These are phyloP conservation scores for Euglossa dilemma DNA, from an alignment of 1,140 invertebrate genomes.

Conservation along the genomic window DNA sequence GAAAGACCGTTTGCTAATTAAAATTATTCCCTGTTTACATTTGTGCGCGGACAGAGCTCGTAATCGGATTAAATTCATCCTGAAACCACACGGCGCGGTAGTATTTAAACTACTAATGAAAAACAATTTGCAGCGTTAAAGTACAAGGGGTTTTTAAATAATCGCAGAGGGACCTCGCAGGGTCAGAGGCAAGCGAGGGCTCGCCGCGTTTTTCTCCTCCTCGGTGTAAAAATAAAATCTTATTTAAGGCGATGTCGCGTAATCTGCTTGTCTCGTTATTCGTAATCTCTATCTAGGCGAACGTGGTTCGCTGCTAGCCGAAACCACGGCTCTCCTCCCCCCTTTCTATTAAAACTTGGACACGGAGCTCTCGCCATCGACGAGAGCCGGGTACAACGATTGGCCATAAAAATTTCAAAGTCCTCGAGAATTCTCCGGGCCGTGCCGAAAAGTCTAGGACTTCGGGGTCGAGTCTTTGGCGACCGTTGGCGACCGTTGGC, in stretches of 20 bases:
- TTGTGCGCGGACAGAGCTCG: background rate
- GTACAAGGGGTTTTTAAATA: slow-evolving; percentile 22
- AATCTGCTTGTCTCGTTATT: slow-evolving; percentile 15
- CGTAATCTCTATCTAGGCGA: background rate
- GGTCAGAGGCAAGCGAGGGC: no score
- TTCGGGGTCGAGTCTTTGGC: background rate
- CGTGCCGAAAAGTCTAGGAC: no score
- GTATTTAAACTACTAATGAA: slow-evolving; percentile 10
- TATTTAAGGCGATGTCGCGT: background rate
- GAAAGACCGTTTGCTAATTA: slow-evolving; percentile 20
- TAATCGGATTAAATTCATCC: background rate
- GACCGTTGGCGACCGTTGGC: background rate
- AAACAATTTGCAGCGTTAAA: slow-evolving; percentile 27
- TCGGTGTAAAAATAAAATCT: background rate
- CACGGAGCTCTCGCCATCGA: background rate
- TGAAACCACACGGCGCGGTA: no score
- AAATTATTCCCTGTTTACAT: background rate
- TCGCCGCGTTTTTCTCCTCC: background rate
- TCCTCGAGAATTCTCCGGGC: no score
- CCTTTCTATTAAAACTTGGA: background rate
- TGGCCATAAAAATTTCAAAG: background rate
- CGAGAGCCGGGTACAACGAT: background rate
- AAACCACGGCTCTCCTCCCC: background rate
- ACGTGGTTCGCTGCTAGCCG: background rate
- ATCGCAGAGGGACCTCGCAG: background rate